Percentiles rank a stretch among this genome's conserved stretches.
Evolutionary conservation across 2,888 invertebrate species (phyloP).

Genomic region (Pachliopta kotzebuea): DNA sequence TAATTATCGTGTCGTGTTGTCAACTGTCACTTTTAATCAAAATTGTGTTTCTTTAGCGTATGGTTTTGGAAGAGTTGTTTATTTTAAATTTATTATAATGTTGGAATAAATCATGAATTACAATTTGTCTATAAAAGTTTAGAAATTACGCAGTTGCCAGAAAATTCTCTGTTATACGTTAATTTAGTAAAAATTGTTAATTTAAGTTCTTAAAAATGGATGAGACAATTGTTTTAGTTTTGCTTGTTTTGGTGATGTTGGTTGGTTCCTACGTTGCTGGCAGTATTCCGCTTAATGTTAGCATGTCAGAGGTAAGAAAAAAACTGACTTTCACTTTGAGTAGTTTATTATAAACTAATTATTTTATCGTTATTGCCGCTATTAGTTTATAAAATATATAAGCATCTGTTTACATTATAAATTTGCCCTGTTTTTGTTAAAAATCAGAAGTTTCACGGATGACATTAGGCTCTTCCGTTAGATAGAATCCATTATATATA

Average conservation of each 20-base stretch:
- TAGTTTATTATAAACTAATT: not conserved
- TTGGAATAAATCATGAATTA: constrained; percentile 28
- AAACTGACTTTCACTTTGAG: not conserved
- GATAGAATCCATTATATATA: not conserved
- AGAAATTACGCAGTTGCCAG: not conserved
- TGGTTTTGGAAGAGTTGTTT: constrained; percentile 25
- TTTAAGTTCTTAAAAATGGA: constrained; percentile 82
- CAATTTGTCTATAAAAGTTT: constrained; percentile 16
- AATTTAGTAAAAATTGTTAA: constrained; percentile 9
- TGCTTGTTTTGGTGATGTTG: constrained; percentile 95
- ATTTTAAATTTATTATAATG: constrained; percentile 17
- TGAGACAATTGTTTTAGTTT: constrained; percentile 89
- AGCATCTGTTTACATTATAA: not conserved
- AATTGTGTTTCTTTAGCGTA: constrained; percentile 21
- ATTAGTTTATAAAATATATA: not conserved
- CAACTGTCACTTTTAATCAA: constrained; percentile 29
- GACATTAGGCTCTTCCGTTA: not conserved
- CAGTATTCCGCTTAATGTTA: constrained; percentile 95
- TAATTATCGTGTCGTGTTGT: constrained; percentile 29
- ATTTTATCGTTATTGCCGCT: not conserved
- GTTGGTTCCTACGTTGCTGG: constrained; percentile 97
- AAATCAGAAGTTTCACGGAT: not conserved
- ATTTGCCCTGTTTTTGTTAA: not conserved
- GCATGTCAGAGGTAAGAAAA: constrained; percentile 93
- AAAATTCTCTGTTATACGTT: constrained; percentile 12